Evolutionary conservation across 1,140 invertebrate species (phyloP), one percentile per base, ranked within the genome.

Genomic region (Chlorops oryzae): DNA sequence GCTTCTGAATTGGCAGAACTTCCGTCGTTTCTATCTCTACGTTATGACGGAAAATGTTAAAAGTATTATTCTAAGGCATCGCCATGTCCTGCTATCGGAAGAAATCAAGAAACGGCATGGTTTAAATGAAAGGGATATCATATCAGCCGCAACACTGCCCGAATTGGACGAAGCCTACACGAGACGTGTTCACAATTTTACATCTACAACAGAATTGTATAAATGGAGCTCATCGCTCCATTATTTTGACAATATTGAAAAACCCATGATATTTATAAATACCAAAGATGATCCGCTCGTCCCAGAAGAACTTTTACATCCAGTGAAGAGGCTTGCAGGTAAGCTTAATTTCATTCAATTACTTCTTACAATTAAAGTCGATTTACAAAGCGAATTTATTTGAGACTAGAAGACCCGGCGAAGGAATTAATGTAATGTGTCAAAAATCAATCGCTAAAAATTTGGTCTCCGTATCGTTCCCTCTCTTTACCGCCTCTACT

Each of bases 1-100:
- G 62, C 73, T 92, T 42, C 72, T 90, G 13, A 84, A 90, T 59
- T 94, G 90, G 90, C 82, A 88, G 61, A 88, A 91, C 62, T 87
- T 93, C 65, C 78, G 90, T 4, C 81, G 90, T 1, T 83, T 90
- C 57, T 96, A 96, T 67, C 74, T 93, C n/a, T 92, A 90, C 64
- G 82, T 90, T 28, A 92, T 96, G 86, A 92, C 91, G 1, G 88
- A 92, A 67, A 92, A 91, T 63, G 84, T 93, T 59, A 89, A 90
- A 50, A 83, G 82, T 58, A 83, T 94, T 32, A 86, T 96, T 50
- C 76, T 88, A 2, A 77, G 81, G 25, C 88, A 94, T 72, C 84
- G 87, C 53, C 78, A 83, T 52, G 80, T 84, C 32, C 73, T 93
- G 38, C 75, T 95, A 10, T 81, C 79, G 15, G 83, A 86, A 12